Base-by-base conservation (phyloP, 2,888 invertebrate species). In the Apodemia zela region DNA sequence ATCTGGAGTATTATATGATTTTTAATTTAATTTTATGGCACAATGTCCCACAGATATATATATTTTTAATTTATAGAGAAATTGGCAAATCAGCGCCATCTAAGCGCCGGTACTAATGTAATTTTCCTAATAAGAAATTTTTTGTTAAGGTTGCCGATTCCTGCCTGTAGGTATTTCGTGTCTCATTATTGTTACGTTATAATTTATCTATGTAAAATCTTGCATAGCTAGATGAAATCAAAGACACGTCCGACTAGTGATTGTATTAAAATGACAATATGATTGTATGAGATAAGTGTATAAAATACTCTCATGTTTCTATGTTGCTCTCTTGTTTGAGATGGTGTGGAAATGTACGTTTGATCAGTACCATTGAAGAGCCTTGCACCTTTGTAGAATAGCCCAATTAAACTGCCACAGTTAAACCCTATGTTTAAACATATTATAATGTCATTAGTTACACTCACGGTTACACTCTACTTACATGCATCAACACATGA, bases 201-300 rank as follows among this genome's bases (percentile, higher is more conserved):
- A 18, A 21, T 21, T 51, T 13, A 11, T 51, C 18, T 51, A 18
- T 51, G 51, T 51, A 25, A 51, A 18, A 61, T 60, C 47, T 59
- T 64, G 51, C 51, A 51, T 66, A 82, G 87, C 86, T 88, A 88
- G 87, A 87, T 82, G 72, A 86, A 83, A 87, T 88, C 88, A 88
- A 88, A 88, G 84, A 85, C 73, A 85, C 84, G 86, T 87, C 86
- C 87, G 82, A 80, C 78, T 80, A 81, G 80, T 33, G 58, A 58
- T 80, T 82, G 82, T 84, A 84, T 84, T 82, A 80, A 81, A 79
- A 82, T 78, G 87, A 87, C 87, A 87, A 87, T 87, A 87, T 85
- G 69, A 77, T 76, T 84, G 81, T 85, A 76, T 80, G 73, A 54
- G 57, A 25, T 58, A 18, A 58, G 42, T 60, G 47, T 63, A 25